Conservation (phyloP, 2,888 invertebrate genomes). For the Hemicrepidius hirtus region DNA sequence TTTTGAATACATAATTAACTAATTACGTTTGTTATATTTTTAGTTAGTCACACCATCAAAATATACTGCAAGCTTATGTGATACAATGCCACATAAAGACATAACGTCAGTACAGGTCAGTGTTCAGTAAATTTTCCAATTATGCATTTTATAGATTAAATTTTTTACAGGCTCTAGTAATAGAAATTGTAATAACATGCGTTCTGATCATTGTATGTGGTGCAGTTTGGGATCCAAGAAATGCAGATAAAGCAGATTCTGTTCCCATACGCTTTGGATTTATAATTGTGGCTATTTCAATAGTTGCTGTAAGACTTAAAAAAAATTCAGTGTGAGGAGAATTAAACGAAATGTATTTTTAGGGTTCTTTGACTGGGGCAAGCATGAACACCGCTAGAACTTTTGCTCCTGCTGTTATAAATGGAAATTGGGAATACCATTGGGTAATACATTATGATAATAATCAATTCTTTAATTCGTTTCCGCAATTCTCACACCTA, state of each 20-base stretch:
- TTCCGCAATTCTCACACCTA: no score
- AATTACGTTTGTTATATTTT: slow-evolving; percentile 3
- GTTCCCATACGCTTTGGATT: slow-evolving; percentile 81
- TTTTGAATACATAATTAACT: background rate
- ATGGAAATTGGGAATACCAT: slow-evolving; percentile 77
- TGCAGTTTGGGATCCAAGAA: slow-evolving; percentile 83
- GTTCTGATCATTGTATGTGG: slow-evolving; percentile 80
- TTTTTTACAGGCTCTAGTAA: slow-evolving; percentile 74
- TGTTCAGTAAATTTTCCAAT: background rate
- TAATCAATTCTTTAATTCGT: no score
- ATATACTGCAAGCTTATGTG: slow-evolving; percentile 27
- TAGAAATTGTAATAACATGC: slow-evolving; percentile 80
- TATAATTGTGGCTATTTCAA: slow-evolving; percentile 78
- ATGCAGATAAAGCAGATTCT: slow-evolving; percentile 78
- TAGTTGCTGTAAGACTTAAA: slow-evolving; percentile 76
- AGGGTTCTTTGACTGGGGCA: slow-evolving; percentile 83
- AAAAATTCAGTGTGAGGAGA: no score
- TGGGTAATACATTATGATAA: no score
- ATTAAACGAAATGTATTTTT: no score
- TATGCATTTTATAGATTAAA: no score
- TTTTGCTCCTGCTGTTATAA: slow-evolving; percentile 83
- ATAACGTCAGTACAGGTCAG: slow-evolving; percentile 9
- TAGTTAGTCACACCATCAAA: slow-evolving; percentile 29
- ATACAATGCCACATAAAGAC: slow-evolving; percentile 24
- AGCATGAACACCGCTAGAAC: slow-evolving; percentile 82